These are phyloP conservation scores for Anarsia innoxiella DNA, from an alignment of 2,888 invertebrate genomes.

Conservation along the genomic window DNA sequence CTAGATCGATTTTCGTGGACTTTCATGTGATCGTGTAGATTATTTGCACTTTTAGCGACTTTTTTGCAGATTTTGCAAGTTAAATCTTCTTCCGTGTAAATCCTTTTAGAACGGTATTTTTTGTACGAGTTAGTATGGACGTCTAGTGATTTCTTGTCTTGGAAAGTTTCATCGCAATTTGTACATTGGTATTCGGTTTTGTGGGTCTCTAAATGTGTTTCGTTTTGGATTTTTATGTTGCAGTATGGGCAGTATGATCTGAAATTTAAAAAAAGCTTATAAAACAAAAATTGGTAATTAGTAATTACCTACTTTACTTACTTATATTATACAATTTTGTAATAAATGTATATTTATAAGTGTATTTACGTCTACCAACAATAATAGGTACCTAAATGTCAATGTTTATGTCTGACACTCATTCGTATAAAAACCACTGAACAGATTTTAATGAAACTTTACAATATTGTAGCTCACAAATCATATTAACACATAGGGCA, in stretches of 20 bases:
- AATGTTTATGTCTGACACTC: background rate
- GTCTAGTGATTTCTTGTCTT: slow-evolving; percentile 3
- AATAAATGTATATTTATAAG: background rate
- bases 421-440: background rate
- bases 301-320: background rate
- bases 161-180: slow-evolving; percentile 11
- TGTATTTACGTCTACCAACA: background rate
- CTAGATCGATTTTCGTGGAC: slow-evolving; percentile 68
- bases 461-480: no score
- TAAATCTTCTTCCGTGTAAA: slow-evolving; percentile 12
- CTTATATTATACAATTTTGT: background rate
- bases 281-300: background rate
- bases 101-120: slow-evolving; percentile 8
- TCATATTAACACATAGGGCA: no score
- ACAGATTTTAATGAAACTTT: no score
- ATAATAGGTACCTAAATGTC: background rate
- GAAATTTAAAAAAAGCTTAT: slow-evolving; percentile 15
- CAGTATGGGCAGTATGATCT: slow-evolving; percentile 27
- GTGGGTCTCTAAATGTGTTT: slow-evolving; percentile 5
- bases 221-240: slow-evolving; percentile 1
- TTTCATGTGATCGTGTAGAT: slow-evolving; percentile 70
- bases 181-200: slow-evolving; percentile 6
- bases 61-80: slow-evolving; percentile 16
- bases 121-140: slow-evolving; percentile 5
- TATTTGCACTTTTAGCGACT: slow-evolving; percentile 14